phyloP scores from a whole-genome alignment of 1,140 invertebrate genomes.

The Drosophila ohnishii region DNA sequence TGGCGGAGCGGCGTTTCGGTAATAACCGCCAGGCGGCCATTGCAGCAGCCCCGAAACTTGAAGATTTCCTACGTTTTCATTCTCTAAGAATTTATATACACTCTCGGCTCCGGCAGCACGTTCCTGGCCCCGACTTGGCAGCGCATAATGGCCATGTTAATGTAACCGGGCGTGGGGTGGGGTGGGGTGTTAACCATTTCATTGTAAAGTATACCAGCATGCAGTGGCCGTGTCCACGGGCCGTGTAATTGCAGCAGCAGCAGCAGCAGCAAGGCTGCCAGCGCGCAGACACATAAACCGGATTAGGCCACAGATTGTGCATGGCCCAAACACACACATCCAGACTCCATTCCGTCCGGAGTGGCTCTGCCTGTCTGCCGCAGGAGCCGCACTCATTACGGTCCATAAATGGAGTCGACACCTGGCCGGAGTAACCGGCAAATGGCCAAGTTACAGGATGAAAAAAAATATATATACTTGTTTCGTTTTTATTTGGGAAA shows the following conservation, averaged over 20 bases:
- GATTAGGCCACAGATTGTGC: constrained; percentile 61
- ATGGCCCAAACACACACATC: constrained; percentile 13
- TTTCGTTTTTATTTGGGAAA: neutral
- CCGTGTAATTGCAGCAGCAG: constrained; percentile 57
- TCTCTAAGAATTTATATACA: constrained; percentile 43
- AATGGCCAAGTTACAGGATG: neutral
- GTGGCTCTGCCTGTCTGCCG: constrained; percentile 26
- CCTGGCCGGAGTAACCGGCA: constrained; percentile 12
- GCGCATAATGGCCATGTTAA: constrained; percentile 71
- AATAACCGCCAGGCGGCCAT: constrained; percentile 76
- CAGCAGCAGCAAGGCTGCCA: neutral
- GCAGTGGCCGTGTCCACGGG: constrained; percentile 18
- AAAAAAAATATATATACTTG: neutral
- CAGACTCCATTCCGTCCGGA: neutral
- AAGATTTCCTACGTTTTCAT: constrained; percentile 64
- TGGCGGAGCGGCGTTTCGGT: constrained; percentile 23
- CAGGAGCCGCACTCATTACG: constrained; percentile 46
- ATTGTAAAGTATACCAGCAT: constrained; percentile 45
- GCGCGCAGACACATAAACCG: constrained; percentile 57
- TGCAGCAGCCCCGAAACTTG: constrained; percentile 54
- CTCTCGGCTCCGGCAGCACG: constrained; percentile 29
- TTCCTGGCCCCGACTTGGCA: neutral
- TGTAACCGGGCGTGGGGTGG: constrained; percentile 10
- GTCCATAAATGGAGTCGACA: constrained; percentile 41
- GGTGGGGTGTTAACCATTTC: constrained; percentile 19